Base-by-base conservation (phyloP, 2,797 vertebrate species). In the Cossypha polioptera region DNA sequence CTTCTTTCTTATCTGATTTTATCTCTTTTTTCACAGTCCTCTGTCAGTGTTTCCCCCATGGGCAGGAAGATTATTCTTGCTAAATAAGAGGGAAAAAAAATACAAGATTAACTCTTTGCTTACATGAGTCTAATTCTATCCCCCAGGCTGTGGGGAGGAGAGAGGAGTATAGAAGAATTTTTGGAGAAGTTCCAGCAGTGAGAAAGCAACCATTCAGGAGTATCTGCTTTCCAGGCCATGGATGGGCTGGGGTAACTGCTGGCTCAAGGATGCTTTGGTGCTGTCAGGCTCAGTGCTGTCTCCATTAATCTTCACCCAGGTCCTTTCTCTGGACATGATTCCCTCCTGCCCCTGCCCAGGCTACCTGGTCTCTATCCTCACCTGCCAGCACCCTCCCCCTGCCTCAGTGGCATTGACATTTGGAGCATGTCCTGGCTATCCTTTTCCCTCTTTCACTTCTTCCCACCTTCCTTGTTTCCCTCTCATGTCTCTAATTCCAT, bases 401-500 rank as follows among this genome's bases (percentile, higher is more conserved):
- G 53, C 54, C 43, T 80, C 2, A 0, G 31, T 73, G 40, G 36
- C n/a, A 50, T 42, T 38, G 42, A 35, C 35, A 36, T 87, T 90
- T 3, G 5, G 31, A 76, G 25, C 3, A 1, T 22, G 22, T 74
- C 81, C 38, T 62, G 59, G 25, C 43, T 76, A 8, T 73, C 29
- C 68, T 90, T 87, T 74, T 77, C 43, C 25, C 21, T 65, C 33
- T 42, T 82, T 22, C 20, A 17, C 24, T 47, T 86, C 66, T 76
- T 73, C n/a, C 18, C 33, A 45, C 25, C 10, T 43, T 28, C 36
- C 2, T 5, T 19, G 36, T 61, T 90, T 66, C 38, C 15, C 42
- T 31, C 16, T 86, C 54, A 61, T 95, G 81, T 92, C 48, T 85
- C 38, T 72, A 14, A 84, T 95, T 89, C 55, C 40, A 73, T 76